Base-by-base conservation (phyloP, 2,888 invertebrate species). In the Sinopyrophorus schimmeli region DNA sequence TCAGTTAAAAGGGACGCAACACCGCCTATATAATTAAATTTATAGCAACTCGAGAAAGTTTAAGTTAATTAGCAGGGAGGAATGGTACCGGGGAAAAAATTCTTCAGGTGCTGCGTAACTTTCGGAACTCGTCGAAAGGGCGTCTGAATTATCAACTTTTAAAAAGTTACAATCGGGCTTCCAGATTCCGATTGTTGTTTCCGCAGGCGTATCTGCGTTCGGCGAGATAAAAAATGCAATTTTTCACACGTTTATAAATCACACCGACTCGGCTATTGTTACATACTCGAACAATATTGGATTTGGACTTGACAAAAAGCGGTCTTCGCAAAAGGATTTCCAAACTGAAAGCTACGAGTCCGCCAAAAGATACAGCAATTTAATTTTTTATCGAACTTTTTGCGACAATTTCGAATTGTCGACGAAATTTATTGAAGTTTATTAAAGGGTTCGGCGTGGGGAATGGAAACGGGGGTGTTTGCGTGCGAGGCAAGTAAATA, bases 301-400 rank as follows among this genome's bases (percentile, higher is more conserved):
- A 24, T 27, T 16, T 46, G 40, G 38, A 26, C 44, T 41, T 39
- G 17, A 41, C 24, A 41, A 41, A 31, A 40, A 41, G 23, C n/a
- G 40, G 31, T 32, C 41, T 21, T 10, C 26, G 30, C 16, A 20
- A 20, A 6, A 27, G 37, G 23, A 30, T 16, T 40, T 18, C 27
- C 15, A n/a, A n/a, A n/a, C 5, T 4, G 23, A 26, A 41, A 41
- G 18, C 31, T 32, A 30, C 27, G 34, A 42, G 32, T 32, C 38
- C 38, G 38, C 35, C 38, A 34, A 39, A 42, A 42, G 38, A 21
- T 34, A n/a, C n/a, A n/a, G 34, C 35, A 42, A 44, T 49, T 47
- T 14, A 18, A 18, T 32, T 39, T 40, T 41, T 41, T 31, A 18
- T 26, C 41, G n/a, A 32, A 18, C 21, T 41, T 41, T 32, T 32